Evolutionary conservation across 2,888 invertebrate species (phyloP), one percentile per base, ranked within the genome.

Genomic region (Vannuccia rotundouncinata): DNA sequence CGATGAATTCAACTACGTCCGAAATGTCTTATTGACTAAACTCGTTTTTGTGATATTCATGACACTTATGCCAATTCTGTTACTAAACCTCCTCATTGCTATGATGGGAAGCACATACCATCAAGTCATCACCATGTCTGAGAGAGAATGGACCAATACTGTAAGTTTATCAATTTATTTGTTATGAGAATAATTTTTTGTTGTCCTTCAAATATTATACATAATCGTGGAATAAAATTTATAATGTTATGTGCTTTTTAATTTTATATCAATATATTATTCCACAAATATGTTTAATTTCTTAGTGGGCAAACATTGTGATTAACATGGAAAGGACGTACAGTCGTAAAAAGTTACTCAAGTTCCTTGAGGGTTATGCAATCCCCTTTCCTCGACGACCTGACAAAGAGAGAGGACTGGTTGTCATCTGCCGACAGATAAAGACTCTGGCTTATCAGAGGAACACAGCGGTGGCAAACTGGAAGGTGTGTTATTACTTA

Each of bases 51-150:
- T 95, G 0, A 90, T 96, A 81, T 99, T 98, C 88, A 97, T 98
- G 95, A 94, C 99, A 80, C 92, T 98, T 84, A 95, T 98, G 82
- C 98, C 98, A 0, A 97, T 98, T 85, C 89, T 98, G 77, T 89
- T 98, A 85, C 91, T 98, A 17, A 98, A 98, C 91, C 98, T 93
- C 92, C 91, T 99, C 88, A 99, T 99, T 83, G 99, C 99, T 83
- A 99, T 98, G 98, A 99, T 99, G 98, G 98, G 98, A 45, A 98
- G 98, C 89, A 99, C 99, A 0, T 99, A 99, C 87, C 95, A 95
- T 0, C 94, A 94, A 84, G 95, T 99, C 81, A 99, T 97, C 84
- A 94, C 95, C 87, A 95, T 96, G 87, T 97, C 97, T 45, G 98
- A 98, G 88, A 98, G 98, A 89, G 98, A 99, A 87, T 99, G 95